Evolutionary conservation across 2,888 invertebrate genomes (phyloP).

Genomic region (Eupithecia centaureata): DNA sequence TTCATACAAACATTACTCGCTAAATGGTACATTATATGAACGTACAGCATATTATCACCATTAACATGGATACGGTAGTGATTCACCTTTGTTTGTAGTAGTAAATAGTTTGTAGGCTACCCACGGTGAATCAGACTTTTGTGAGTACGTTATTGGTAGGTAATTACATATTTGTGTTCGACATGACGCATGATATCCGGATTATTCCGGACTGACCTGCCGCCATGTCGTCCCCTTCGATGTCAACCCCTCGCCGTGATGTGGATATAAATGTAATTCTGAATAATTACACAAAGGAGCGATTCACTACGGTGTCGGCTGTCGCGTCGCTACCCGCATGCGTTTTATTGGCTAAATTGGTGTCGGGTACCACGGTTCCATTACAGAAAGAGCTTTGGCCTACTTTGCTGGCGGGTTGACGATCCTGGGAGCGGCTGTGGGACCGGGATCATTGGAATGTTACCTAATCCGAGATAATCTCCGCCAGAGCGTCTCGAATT

Average conservation of each 20-base stretch:
- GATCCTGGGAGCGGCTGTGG: constrained; percentile 56
- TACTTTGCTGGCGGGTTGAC: constrained; percentile 52
- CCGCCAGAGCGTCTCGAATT: constrained; percentile 69
- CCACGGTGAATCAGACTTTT: constrained; percentile 42
- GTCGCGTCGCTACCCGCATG: constrained; percentile 71
- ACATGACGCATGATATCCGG: constrained; percentile 40
- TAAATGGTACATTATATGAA: constrained; percentile 22
- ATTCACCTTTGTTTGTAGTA: constrained; percentile 46
- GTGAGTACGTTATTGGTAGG: constrained; percentile 30
- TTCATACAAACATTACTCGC: constrained; percentile 28
- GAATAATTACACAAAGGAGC: constrained; percentile 69
- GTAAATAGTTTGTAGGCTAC: constrained; percentile 40
- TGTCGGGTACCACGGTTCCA: constrained; percentile 62
- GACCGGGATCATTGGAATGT: constrained; percentile 76
- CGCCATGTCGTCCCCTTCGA: constrained; percentile 30
- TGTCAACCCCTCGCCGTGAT: constrained; percentile 44
- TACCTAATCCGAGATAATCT: constrained; percentile 82
- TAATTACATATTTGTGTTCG: too few species aligned
- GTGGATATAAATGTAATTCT: constrained; percentile 62
- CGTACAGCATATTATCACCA: constrained; percentile 40
- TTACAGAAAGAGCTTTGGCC: constrained; percentile 66
- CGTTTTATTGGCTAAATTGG: constrained; percentile 79
- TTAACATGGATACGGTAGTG: constrained; percentile 31
- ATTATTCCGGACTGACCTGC: too few species aligned
- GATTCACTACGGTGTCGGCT: constrained; percentile 54